Conservation (phyloP, 1,140 invertebrate genomes). For the Drosophila nigromelanica region DNA sequence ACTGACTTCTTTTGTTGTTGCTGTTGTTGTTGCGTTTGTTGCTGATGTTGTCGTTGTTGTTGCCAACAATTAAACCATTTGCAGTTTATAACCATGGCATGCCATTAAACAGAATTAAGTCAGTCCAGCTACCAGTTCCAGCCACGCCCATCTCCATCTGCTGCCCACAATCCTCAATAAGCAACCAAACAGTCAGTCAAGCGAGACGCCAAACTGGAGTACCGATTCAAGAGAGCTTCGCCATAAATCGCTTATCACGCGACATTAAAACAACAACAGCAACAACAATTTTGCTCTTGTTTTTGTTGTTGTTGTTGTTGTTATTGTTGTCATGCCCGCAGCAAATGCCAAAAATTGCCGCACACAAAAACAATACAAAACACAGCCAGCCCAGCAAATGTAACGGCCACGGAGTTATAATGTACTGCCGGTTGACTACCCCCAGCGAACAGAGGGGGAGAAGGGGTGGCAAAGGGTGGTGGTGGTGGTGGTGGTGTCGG, state of each 20-base stretch:
- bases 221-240: constrained; percentile 73
- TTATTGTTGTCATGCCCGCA: constrained; percentile 61
- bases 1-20: constrained; percentile 47
- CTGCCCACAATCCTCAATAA: constrained; percentile 17
- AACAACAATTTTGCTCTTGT: constrained; percentile 29
- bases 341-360: constrained; percentile 81
- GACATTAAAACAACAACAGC: constrained; percentile 78
- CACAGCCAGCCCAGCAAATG: constrained; percentile 41
- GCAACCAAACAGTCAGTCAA: constrained; percentile 52
- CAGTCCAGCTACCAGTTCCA: constrained; percentile 36
- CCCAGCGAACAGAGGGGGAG: not conserved
- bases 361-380: constrained; percentile 76
- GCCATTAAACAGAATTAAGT: constrained; percentile 80
- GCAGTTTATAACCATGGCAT: constrained; percentile 78
- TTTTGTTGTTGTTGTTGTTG: constrained; percentile 18
- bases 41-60: constrained; percentile 16
- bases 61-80: constrained; percentile 76
- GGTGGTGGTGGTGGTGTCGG: not conserved
- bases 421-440: constrained; percentile 56
- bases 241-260: constrained; percentile 81
- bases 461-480: not conserved
- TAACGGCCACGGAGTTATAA: constrained; percentile 78
- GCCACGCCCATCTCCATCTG: constrained; percentile 11
- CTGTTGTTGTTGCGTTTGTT: not conserved
- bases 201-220: constrained; percentile 73